A percentile compares a stretch with the other conserved stretches of the same genome.
phyloP scores from a whole-genome alignment of 1,140 invertebrate genomes.

The Dreissena rostriformis region DNA sequence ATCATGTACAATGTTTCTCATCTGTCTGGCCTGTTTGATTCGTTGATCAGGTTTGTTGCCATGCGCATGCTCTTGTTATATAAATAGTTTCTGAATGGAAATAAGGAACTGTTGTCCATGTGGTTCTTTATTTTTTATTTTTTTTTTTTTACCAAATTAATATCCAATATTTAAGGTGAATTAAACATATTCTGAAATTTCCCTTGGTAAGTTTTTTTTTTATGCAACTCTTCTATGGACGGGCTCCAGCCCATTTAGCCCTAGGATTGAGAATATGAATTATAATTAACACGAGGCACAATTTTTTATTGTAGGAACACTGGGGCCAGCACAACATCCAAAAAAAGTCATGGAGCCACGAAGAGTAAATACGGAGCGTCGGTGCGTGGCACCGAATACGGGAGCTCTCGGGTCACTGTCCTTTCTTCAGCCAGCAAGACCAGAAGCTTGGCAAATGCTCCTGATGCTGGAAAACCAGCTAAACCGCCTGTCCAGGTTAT shows the following conservation, averaged over 20 bases:
- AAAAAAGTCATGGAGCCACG: slow-evolving; percentile 52
- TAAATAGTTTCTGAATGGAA: no score
- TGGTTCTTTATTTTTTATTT: no score
- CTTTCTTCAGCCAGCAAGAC: slow-evolving; percentile 65
- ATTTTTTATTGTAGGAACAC: slow-evolving; percentile 19
- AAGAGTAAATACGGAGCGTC: slow-evolving; percentile 71
- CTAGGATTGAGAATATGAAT: background rate
- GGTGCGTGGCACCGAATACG: slow-evolving; percentile 56
- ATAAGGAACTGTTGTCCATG: no score
- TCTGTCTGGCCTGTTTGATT: no score
- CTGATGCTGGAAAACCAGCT: slow-evolving; percentile 55
- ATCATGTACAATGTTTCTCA: no score
- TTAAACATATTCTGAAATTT: no score
- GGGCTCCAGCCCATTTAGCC: background rate
- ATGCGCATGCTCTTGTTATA: no score
- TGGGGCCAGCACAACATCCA: slow-evolving; percentile 53
- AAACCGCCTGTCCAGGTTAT: slow-evolving; percentile 70
- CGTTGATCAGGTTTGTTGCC: no score
- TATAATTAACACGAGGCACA: background rate
- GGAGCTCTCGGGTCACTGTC: slow-evolving; percentile 59
- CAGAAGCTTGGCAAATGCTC: slow-evolving; percentile 38
- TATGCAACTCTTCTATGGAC: background rate
- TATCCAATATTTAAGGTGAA: no score
- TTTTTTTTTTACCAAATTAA: no score
- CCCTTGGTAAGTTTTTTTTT: no score